These are phyloP conservation scores for Hedychridium roseum DNA, from an alignment of 2,888 invertebrate species.

Conservation along the genomic window DNA sequence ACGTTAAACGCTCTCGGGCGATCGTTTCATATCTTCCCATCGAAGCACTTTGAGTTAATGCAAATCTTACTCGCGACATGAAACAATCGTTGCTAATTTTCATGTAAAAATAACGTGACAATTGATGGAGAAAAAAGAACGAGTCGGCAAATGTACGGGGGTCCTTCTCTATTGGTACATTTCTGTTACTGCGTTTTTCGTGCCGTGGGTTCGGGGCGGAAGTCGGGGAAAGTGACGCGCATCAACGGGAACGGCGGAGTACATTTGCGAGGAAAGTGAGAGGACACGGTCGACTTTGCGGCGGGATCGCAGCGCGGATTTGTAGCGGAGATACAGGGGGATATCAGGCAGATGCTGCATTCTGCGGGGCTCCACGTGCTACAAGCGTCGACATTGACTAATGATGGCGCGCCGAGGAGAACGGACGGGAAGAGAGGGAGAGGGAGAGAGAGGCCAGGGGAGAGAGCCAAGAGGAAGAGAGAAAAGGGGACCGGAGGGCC, in stretches of 20 bases:
- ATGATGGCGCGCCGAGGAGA: conserved; percentile 60
- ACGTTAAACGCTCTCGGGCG: no score
- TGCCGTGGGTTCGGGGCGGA: not conserved
- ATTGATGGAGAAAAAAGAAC: not conserved
- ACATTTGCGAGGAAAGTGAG: conserved; percentile 15
- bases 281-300: conserved; percentile 30
- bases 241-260: conserved; percentile 7
- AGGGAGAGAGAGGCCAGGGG: conserved; percentile 25
- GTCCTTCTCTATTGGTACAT: not conserved
- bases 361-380: conserved; percentile 56
- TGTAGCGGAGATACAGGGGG: conserved; percentile 50
- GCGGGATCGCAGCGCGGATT: conserved; percentile 43
- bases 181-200: not conserved
- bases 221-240: no score
- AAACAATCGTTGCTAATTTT: no score
- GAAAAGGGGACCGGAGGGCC: conserved; percentile 48
- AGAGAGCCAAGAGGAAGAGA: conserved; percentile 23
- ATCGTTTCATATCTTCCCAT: conserved; percentile 12
- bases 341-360: conserved; percentile 58
- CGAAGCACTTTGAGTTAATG: no score
- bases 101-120: not conserved
- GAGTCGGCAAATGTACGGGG: not conserved
- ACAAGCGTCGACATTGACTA: conserved; percentile 63
- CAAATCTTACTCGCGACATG: no score
- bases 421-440: conserved; percentile 19